Evolutionary conservation across 1,140 invertebrate species (phyloP).

Genomic region (Lamellibrachia luymesi): DNA sequence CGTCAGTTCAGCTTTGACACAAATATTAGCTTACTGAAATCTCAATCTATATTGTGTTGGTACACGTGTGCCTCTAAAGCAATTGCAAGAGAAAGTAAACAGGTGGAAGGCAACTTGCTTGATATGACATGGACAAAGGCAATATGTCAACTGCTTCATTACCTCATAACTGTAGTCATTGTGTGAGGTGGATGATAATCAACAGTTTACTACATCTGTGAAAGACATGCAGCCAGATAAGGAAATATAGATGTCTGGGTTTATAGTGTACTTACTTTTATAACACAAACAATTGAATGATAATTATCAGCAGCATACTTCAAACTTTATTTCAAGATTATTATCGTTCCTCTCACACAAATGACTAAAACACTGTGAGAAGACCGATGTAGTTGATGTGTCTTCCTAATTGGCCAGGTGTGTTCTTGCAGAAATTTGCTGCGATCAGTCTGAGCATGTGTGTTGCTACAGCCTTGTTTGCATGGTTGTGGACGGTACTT

Average conservation of each 20-base stretch:
- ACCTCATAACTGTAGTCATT: background rate
- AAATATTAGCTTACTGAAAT: background rate
- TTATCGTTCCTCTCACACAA: background rate
- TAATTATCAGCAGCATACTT: background rate
- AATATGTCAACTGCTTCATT: background rate
- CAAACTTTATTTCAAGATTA: background rate
- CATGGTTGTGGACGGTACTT: background rate
- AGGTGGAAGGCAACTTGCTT: background rate
- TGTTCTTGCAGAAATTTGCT: background rate
- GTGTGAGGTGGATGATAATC: background rate
- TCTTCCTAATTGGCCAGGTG: background rate
- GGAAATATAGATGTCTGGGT: background rate
- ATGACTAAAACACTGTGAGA: background rate
- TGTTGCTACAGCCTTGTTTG: background rate
- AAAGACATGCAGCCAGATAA: background rate
- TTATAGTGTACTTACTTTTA: background rate
- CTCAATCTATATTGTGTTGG: background rate
- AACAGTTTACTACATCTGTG: background rate
- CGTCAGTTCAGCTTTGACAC: background rate
- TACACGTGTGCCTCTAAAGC: background rate
- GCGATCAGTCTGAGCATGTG: background rate
- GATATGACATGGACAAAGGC: background rate
- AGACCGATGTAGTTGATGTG: background rate
- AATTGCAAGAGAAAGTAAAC: background rate
- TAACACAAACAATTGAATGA: background rate